These are phyloP conservation scores for Peromyscus melanophrys DNA, from an alignment of 2,797 vertebrate species.

Conservation along the genomic window DNA sequence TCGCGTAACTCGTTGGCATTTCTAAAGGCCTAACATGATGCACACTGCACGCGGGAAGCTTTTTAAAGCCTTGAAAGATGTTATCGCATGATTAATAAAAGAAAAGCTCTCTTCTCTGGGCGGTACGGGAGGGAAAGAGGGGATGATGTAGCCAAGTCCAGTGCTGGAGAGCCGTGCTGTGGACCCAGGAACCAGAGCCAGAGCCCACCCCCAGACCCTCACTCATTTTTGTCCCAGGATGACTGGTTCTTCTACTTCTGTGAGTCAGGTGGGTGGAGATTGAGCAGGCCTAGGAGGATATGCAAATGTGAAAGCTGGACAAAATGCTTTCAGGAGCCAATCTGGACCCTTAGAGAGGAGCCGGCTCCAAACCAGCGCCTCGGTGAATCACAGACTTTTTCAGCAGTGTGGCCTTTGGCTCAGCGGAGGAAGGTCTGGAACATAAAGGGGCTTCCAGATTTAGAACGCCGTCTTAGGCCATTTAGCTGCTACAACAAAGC, in stretches of 20 bases:
- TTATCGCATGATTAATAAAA: neutral
- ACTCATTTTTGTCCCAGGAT: neutral
- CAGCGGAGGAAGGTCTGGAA: neutral
- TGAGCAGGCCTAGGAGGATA: slow-evolving; percentile 18
- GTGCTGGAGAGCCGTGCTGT: neutral
- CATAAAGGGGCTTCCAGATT: neutral
- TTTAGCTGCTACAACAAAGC: slow-evolving; percentile 1
- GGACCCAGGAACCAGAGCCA: neutral
- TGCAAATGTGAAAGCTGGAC: neutral
- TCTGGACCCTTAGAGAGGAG: neutral
- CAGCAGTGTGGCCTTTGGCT: neutral
- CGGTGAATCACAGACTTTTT: neutral
- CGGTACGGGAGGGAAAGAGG: neutral
- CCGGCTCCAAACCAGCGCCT: neutral
- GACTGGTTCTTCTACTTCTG: neutral
- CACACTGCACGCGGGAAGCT: neutral
- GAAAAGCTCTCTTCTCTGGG: slow-evolving; percentile 6
- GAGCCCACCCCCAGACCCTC: neutral
- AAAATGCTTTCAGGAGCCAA: neutral
- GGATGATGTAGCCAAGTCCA: neutral
- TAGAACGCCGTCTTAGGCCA: neutral
- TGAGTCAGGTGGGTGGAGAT: neutral
- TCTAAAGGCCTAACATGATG: slow-evolving; percentile 67
- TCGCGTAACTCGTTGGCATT: neutral
- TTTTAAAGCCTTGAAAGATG: slow-evolving; percentile 36